Percentiles rank a stretch among this genome's conserved stretches.
These are phyloP conservation scores for Carposina sasakii DNA, from an alignment of 1,140 invertebrate species.

Conservation along the genomic window DNA sequence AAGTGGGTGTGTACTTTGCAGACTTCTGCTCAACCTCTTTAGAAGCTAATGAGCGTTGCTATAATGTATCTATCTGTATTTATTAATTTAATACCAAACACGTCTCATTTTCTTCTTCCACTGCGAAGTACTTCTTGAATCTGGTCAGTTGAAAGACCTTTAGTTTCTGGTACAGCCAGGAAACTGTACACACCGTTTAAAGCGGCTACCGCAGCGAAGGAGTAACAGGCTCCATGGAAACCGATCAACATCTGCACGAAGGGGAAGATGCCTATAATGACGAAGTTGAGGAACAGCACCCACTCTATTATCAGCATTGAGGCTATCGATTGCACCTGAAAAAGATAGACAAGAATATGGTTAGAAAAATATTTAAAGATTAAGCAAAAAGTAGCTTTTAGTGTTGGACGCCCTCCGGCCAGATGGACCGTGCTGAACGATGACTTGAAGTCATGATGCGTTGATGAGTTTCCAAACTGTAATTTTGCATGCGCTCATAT, in stretches of 20 bases:
- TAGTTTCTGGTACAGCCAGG: slow-evolving; percentile 82
- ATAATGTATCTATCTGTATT: no score
- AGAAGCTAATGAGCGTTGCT: no score
- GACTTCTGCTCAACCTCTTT: no score
- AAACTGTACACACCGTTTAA: slow-evolving; percentile 74
- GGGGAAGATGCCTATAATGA: slow-evolving; percentile 46
- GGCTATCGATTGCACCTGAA: slow-evolving; percentile 54
- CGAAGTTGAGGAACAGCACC: slow-evolving; percentile 58
- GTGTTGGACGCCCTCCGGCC: no score
- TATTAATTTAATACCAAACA: no score
- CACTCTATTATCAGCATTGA: slow-evolving; percentile 50
- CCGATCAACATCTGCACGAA: slow-evolving; percentile 38
- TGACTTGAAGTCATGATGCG: no score
- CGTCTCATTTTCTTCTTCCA: slow-evolving; percentile 22
- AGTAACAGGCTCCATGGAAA: slow-evolving; percentile 48
- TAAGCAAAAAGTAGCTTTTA: background rate
- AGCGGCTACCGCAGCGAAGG: slow-evolving; percentile 42
- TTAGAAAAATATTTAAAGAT: background rate
- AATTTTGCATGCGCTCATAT: no score
- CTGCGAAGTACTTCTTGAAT: slow-evolving; percentile 68
- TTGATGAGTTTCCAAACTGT: no score
- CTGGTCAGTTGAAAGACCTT: slow-evolving; percentile 80
- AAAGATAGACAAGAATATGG: slow-evolving; percentile 5
- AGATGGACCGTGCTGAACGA: no score
- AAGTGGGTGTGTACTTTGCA: no score